Percentiles rank a stretch among this genome's conserved stretches.
phyloP scores from a whole-genome alignment of 2,888 invertebrate species.

The Alitta virens region DNA sequence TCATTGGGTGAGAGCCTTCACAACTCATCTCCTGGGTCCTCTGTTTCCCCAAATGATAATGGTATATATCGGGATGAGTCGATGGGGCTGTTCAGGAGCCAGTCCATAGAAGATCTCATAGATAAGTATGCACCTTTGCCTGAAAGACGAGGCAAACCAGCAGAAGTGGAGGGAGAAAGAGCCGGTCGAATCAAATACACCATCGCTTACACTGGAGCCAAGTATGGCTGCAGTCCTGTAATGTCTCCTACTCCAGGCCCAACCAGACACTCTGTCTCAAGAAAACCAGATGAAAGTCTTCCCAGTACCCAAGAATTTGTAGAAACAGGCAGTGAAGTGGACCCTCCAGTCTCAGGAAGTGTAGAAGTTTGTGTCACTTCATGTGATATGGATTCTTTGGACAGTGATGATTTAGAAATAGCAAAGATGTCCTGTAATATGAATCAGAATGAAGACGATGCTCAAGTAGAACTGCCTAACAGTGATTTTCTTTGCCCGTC shows the following conservation, averaged over 20 bases:
- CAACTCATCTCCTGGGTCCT: no score
- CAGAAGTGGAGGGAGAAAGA: background rate
- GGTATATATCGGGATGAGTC: background rate
- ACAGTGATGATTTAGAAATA: no score
- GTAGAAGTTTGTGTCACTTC: no score
- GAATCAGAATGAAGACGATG: no score
- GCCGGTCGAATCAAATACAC: background rate
- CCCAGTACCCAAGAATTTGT: no score
- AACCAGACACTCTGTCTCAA: background rate
- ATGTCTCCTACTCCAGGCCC: constrained; percentile 1
- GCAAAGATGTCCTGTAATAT: no score
- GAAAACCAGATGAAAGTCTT: no score
- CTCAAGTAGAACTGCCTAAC: background rate
- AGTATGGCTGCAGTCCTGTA: background rate
- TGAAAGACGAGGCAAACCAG: background rate
- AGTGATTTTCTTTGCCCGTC: background rate
- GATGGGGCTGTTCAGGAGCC: background rate
- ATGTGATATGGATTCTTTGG: no score
- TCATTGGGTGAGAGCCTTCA: no score
- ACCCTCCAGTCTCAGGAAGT: no score
- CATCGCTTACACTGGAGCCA: constrained; percentile 2
- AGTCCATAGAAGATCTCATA: constrained; percentile 11
- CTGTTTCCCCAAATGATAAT: background rate
- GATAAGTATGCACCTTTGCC: constrained; percentile 10
- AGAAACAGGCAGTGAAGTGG: no score